phyloP scores from a whole-genome alignment of 2,888 invertebrate species.

The Athalia rosae region DNA sequence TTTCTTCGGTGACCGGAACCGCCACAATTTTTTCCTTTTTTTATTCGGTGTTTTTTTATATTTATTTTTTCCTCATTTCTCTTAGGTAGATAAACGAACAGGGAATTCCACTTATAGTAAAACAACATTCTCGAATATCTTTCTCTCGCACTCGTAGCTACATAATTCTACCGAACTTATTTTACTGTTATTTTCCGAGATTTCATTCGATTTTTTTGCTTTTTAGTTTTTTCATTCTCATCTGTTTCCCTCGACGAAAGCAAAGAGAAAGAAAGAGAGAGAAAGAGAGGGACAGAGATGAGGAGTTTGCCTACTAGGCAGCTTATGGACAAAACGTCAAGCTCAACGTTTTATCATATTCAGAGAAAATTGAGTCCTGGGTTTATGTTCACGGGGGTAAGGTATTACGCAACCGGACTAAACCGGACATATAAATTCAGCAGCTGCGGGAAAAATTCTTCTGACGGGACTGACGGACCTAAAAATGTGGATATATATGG shows the following conservation, averaged over 20 bases:
- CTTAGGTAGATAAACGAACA: conserved; percentile 28
- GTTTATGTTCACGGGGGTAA: not conserved
- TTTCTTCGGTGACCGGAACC: too few species aligned
- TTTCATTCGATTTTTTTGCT: too few species aligned
- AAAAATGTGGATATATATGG: too few species aligned
- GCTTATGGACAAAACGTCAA: conserved; percentile 27
- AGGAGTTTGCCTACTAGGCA: too few species aligned
- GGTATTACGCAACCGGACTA: conserved; percentile 41
- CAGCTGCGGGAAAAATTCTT: too few species aligned
- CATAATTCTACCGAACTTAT: too few species aligned
- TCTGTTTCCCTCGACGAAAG: not conserved
- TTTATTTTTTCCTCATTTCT: not conserved
- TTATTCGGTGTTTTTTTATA: not conserved
- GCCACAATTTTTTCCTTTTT: not conserved
- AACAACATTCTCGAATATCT: conserved; percentile 37
- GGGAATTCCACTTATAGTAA: conserved; percentile 36
- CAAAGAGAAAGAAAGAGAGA: not conserved
- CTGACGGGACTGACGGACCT: too few species aligned
- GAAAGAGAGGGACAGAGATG: too few species aligned
- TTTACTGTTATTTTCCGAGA: too few species aligned
- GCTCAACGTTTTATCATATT: conserved; percentile 32
- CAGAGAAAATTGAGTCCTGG: conserved; percentile 39
- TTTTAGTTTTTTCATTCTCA: not conserved
- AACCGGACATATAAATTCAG: not conserved
- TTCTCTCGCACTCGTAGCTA: not conserved